Evolutionary conservation across 2,888 invertebrate genomes (phyloP).

Genomic region (Mesoligia furuncula): DNA sequence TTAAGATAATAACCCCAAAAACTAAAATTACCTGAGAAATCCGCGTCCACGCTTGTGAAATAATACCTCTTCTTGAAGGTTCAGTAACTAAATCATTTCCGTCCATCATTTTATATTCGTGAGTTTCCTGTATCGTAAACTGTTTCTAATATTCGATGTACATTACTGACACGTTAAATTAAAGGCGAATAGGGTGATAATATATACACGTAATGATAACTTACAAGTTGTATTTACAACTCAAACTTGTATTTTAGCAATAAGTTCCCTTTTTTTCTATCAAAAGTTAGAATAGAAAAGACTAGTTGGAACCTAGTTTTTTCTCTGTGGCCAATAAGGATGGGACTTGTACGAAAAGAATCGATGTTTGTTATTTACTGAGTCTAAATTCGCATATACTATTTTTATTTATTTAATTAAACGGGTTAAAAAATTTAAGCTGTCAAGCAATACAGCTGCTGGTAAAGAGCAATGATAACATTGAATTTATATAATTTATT

Average conservation of each 20-base stretch:
- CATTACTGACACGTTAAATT: constrained; percentile 69
- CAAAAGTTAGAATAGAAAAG: constrained; percentile 52
- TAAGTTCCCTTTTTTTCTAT: constrained; percentile 48
- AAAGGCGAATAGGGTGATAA: constrained; percentile 30
- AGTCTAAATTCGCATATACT: neutral
- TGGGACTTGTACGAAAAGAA: neutral
- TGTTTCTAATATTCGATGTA: constrained; percentile 66
- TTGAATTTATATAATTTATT: neutral
- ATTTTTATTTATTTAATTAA: neutral
- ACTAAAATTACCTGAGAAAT: constrained; percentile 91
- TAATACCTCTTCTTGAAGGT: constrained; percentile 90
- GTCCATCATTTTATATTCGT: constrained; percentile 90
- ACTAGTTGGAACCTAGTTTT: constrained; percentile 63
- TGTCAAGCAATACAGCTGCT: neutral
- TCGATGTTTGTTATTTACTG: constrained; percentile 2
- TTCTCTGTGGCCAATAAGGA: constrained; percentile 53
- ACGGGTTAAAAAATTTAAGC: neutral
- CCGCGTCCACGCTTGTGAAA: constrained; percentile 92
- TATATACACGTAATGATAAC: constrained; percentile 62
- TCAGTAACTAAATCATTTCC: constrained; percentile 92
- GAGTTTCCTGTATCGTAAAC: constrained; percentile 65
- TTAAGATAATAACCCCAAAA: constrained; percentile 47
- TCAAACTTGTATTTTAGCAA: constrained; percentile 51
- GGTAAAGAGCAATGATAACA: neutral
- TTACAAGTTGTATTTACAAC: constrained; percentile 61